Evolutionary conservation across 2,113 vertebrate genomes (phyloP).

Genomic region (Paradoxurus hermaphroditus): DNA sequence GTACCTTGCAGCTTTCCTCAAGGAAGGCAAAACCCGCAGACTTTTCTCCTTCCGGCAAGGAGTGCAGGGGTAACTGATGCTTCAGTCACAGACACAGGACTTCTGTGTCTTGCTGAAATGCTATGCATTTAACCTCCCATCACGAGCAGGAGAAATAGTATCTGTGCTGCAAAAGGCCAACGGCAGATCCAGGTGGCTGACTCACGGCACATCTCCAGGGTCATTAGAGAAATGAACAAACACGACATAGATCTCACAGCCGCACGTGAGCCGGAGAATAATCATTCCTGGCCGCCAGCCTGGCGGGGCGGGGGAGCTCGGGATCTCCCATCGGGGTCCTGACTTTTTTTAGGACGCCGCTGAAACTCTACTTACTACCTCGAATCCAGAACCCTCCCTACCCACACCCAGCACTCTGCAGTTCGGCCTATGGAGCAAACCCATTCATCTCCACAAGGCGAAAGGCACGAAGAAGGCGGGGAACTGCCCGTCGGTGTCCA

Average conservation of each 20-base stretch:
- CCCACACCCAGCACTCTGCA: background rate
- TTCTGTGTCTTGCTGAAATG: conserved; percentile 43
- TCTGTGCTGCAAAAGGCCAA: conserved; percentile 71
- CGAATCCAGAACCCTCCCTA: background rate
- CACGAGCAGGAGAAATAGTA: conserved; percentile 60
- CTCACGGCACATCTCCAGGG: conserved; percentile 76
- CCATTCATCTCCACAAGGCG: background rate
- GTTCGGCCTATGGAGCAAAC: background rate
- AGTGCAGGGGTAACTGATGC: background rate
- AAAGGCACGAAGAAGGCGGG: background rate
- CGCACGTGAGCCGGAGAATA: background rate
- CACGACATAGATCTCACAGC: conserved; percentile 68
- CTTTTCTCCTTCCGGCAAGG: background rate
- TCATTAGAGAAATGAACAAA: conserved; percentile 80
- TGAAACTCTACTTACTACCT: background rate
- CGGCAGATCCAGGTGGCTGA: conserved; percentile 81
- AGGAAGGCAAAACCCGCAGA: background rate
- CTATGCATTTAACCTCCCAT: conserved; percentile 75
- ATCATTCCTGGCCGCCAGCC: background rate
- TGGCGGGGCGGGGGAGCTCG: background rate
- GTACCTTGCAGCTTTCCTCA: background rate
- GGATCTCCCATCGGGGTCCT: background rate
- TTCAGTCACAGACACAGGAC: background rate
- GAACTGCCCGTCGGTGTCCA: background rate
- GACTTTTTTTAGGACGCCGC: background rate